phyloP scores from a whole-genome alignment of 2,113 vertebrate genomes.

The Sebastes schlegelii region DNA sequence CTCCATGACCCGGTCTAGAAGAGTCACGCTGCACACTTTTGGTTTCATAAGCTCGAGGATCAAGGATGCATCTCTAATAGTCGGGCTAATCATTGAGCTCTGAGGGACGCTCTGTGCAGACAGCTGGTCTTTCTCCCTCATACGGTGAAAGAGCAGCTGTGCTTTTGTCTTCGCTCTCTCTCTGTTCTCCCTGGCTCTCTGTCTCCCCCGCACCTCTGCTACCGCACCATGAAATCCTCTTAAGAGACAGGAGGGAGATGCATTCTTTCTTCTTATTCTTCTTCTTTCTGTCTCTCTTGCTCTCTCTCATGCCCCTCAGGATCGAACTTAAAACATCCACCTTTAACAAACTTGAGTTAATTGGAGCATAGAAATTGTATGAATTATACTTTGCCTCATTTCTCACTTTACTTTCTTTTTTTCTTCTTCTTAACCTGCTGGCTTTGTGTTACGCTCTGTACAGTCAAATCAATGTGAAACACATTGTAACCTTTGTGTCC shows the following conservation, averaged over 20 bases:
- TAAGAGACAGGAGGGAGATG: conserved; percentile 58
- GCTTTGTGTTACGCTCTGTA: conserved; percentile 5
- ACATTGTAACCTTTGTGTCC: conserved; percentile 20
- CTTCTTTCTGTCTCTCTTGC: conserved; percentile 8
- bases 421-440: conserved; percentile 8
- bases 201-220: conserved; percentile 63
- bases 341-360: conserved; percentile 39
- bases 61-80: conserved; percentile 38
- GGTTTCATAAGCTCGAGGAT: not conserved
- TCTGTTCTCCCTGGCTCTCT: conserved; percentile 40
- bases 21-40: not conserved
- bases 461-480: conserved; percentile 21
- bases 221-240: conserved; percentile 80
- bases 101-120: conserved; percentile 31
- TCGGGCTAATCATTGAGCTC: conserved; percentile 38
- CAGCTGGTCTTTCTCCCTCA: conserved; percentile 64
- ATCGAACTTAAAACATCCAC: conserved; percentile 26
- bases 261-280: conserved; percentile 11
- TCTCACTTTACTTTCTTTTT: not conserved
- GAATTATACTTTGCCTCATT: not conserved
- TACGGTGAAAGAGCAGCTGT: conserved; percentile 78
- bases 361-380: not conserved
- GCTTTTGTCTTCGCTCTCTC: conserved; percentile 74
- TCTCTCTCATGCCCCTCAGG: conserved; percentile 36
- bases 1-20: not conserved